Evolutionary conservation across 2,888 invertebrate species (phyloP).

Genomic region (Oegoconia quadripuncta): DNA sequence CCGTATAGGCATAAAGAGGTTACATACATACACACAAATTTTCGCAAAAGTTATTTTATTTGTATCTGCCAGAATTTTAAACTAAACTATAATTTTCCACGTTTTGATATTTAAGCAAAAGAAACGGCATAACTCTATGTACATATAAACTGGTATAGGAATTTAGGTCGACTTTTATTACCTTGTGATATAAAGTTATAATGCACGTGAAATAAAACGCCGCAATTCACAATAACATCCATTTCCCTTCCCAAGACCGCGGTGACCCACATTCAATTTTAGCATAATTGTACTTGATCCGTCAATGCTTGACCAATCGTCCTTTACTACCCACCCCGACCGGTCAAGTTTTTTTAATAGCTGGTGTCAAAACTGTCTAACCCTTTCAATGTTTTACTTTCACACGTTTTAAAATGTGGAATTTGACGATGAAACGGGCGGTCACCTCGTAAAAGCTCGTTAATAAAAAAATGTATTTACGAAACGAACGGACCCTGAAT

Average conservation of each 20-base stretch:
- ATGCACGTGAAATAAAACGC: neutral
- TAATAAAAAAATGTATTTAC: conserved; percentile 43
- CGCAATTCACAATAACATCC: neutral
- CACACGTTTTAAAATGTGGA: conserved; percentile 70
- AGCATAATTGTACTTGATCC: conserved; percentile 47
- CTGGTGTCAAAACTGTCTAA: conserved; percentile 40
- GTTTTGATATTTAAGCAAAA: too few relatives aligned
- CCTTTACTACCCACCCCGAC: conserved; percentile 58
- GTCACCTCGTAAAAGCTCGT: conserved; percentile 61
- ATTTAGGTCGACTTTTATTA: too few relatives aligned
- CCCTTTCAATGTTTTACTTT: conserved; percentile 67
- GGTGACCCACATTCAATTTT: conserved; percentile 63
- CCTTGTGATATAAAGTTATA: neutral
- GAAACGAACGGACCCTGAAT: conserved; percentile 47
- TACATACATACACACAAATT: too few relatives aligned
- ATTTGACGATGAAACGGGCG: conserved; percentile 58
- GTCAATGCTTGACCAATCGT: conserved; percentile 73
- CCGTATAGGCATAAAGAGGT: too few relatives aligned
- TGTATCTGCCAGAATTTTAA: too few relatives aligned
- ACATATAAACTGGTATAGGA: too few relatives aligned
- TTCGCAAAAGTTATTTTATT: too few relatives aligned
- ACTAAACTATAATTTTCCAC: too few relatives aligned
- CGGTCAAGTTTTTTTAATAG: conserved; percentile 52
- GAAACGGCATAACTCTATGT: too few relatives aligned
- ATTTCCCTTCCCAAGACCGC: conserved; percentile 70